A percentile compares a stretch with the other conserved stretches of the same genome.
Conservation (phyloP, 2,113 vertebrate species). For the Megalops atlanticus region DNA sequence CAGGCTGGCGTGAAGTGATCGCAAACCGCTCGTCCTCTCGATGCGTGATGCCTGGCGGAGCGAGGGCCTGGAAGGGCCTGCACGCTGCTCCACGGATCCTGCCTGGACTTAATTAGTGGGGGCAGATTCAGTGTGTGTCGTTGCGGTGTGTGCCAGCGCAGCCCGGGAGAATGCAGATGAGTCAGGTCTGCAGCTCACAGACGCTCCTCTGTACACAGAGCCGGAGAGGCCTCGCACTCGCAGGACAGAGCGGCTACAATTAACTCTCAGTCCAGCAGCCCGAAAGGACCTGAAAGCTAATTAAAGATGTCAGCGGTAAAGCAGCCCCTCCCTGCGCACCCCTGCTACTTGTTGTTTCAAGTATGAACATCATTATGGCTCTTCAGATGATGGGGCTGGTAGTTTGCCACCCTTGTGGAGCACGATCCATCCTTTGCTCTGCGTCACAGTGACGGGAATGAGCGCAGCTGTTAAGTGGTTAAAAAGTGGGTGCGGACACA, state of each 20-base stretch:
- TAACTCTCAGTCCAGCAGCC: constrained; percentile 49
- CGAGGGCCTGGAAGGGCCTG: neutral
- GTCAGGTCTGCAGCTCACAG: constrained; percentile 35
- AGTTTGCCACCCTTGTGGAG: neutral
- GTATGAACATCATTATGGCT: neutral
- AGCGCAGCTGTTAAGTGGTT: neutral
- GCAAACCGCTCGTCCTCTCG: constrained; percentile 9
- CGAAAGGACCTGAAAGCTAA: constrained; percentile 49
- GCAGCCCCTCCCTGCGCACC: constrained; percentile 38
- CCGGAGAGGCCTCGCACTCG: constrained; percentile 45
- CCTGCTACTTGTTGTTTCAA: constrained; percentile 38
- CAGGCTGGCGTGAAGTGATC: neutral
- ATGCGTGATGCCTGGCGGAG: neutral
- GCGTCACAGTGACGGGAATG: no score
- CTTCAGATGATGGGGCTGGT: neutral
- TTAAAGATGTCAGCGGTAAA: constrained; percentile 58
- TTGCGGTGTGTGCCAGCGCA: constrained; percentile 42
- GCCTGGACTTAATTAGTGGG: constrained; percentile 50
- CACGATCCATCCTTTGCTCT: neutral
- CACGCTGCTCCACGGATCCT: constrained; percentile 46
- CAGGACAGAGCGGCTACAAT: constrained; percentile 44
- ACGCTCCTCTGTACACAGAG: constrained; percentile 34
- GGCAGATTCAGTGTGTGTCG: constrained; percentile 54
- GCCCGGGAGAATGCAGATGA: constrained; percentile 45
- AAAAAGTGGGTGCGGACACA: no score